A percentile compares a stretch with the other conserved stretches of the same genome.
Conservation (phyloP, 2,797 vertebrate species). For the Iguana delicatissima region DNA sequence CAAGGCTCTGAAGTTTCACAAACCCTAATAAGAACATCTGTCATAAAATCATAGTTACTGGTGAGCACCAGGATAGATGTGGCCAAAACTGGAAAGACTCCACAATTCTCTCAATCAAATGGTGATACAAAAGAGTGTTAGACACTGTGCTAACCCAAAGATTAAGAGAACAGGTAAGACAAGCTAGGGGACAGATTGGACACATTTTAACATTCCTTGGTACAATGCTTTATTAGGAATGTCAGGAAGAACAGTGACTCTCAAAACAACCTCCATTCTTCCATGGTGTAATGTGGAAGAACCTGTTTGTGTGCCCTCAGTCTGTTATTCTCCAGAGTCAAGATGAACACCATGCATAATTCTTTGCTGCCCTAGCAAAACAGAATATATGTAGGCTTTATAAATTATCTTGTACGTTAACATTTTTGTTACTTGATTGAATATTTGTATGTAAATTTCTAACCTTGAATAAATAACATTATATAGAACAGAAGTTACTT, state of each 20-base stretch:
- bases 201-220: neutral
- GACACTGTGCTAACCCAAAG: neutral
- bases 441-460: neutral
- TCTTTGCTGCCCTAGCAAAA: neutral
- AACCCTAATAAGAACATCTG: neutral
- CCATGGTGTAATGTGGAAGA: neutral
- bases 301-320: neutral
- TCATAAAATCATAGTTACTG: neutral
- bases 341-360: neutral
- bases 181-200: neutral
- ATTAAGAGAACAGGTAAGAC: neutral
- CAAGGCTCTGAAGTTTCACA: neutral
- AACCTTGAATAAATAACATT: neutral
- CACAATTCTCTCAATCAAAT: neutral
- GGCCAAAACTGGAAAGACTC: neutral
- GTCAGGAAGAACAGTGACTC: neutral
- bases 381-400: neutral
- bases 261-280: neutral
- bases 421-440: neutral
- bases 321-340: neutral
- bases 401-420: neutral
- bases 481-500: neutral
- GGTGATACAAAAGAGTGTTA: neutral
- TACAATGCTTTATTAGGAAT: neutral
- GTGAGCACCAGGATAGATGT: neutral